Percentiles rank a stretch among this genome's conserved stretches.
phyloP scores from a whole-genome alignment of 2,888 invertebrate genomes.

The Aricia artaxerxes region DNA sequence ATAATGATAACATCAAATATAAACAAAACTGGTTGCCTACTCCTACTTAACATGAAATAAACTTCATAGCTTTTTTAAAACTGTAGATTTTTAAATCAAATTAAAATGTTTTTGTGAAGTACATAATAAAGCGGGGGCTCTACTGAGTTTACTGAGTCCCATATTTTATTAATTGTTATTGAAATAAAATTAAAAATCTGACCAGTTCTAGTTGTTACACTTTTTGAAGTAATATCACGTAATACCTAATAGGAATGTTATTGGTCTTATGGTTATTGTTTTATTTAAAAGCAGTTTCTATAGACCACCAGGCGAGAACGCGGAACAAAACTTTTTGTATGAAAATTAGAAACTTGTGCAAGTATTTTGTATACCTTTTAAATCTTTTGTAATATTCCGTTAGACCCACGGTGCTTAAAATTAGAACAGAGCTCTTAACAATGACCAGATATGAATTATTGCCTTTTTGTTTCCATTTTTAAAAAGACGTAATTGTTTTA shows the following conservation, averaged over 20 bases:
- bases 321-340: constrained; percentile 22
- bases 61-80: neutral
- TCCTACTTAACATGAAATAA: neutral
- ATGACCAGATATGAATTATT: constrained; percentile 73
- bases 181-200: too few species aligned
- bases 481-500: constrained; percentile 40
- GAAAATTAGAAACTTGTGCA: constrained; percentile 23
- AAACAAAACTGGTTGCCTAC: constrained; percentile 3
- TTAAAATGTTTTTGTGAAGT: too few species aligned
- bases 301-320: constrained; percentile 23
- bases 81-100: neutral
- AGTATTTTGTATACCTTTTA: constrained; percentile 30
- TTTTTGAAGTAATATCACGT: neutral
- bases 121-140: too few species aligned
- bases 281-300: neutral
- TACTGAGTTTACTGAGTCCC: too few species aligned
- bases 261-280: neutral
- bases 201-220: too few species aligned
- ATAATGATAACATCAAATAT: constrained; percentile 11
- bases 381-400: constrained; percentile 53
- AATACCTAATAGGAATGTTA: neutral
- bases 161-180: too few species aligned
- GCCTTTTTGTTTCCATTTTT: constrained; percentile 51
- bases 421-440: constrained; percentile 64
- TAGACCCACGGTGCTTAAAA: constrained; percentile 65